Conservation (phyloP, 2,888 invertebrate species). For the Heliconius charithonia region DNA sequence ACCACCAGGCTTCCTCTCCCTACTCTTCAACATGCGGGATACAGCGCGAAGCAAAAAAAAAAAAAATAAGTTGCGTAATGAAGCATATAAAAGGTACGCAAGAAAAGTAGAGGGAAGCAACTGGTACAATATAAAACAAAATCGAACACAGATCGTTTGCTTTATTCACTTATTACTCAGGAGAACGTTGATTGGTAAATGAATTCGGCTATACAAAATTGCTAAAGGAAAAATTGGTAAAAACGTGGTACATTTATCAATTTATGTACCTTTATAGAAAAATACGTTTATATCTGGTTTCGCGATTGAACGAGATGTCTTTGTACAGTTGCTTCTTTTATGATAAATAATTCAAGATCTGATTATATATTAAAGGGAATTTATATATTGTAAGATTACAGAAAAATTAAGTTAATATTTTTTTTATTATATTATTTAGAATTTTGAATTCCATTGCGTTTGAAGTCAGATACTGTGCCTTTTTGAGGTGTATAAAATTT, state of each 20-base stretch:
- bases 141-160: background rate
- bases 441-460: no score
- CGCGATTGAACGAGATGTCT: slow-evolving; percentile 5
- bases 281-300: slow-evolving; percentile 7
- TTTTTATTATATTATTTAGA: background rate
- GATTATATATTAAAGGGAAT: background rate
- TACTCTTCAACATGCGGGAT: no score
- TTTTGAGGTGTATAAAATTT: no score
- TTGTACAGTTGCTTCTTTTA: slow-evolving; percentile 4
- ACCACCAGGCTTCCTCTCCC: no score
- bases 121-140: slow-evolving; percentile 1
- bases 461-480: no score
- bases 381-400: background rate
- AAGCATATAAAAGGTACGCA: background rate
- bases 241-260: slow-evolving; percentile 21
- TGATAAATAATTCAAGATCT: slow-evolving; percentile 18
- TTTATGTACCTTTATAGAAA: slow-evolving; percentile 23
- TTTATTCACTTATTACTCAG: slow-evolving; percentile 7
- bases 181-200: slow-evolving; percentile 19
- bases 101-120: background rate
- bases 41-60: no score
- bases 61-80: no score
- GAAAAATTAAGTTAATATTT: background rate
- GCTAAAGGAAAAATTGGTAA: slow-evolving; percentile 16
- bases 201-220: slow-evolving; percentile 4